phyloP scores from a whole-genome alignment of 2,113 vertebrate genomes.

The Halcyon malimbica region DNA sequence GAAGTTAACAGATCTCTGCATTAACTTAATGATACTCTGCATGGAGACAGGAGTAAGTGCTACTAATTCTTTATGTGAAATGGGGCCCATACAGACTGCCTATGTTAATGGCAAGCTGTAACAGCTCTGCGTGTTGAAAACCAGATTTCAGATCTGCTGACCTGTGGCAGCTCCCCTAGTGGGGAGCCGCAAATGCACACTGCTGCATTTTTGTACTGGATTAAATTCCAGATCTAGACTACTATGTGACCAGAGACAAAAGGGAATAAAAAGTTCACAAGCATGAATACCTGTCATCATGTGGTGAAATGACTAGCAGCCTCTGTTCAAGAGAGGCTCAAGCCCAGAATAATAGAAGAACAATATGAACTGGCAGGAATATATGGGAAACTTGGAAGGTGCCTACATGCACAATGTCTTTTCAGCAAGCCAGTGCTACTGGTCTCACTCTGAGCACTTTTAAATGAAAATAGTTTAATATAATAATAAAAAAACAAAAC shows the following conservation, averaged over 20 bases:
- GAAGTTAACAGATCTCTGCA: constrained; percentile 18
- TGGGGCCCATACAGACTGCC: neutral
- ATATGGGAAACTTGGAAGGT: constrained; percentile 56
- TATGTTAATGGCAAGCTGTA: constrained; percentile 18
- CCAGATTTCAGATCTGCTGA: constrained; percentile 19
- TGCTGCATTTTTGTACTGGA: constrained; percentile 34
- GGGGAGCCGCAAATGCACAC: constrained; percentile 13
- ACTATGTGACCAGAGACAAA: constrained; percentile 28
- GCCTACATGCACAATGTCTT: neutral
- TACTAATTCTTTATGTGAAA: neutral
- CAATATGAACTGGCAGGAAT: constrained; percentile 46
- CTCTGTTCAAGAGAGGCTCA: constrained; percentile 13
- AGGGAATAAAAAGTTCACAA: constrained; percentile 33
- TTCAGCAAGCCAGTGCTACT: constrained; percentile 45
- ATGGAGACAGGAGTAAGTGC: neutral
- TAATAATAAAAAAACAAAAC: constrained; percentile 17
- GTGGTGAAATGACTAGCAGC: constrained; percentile 42
- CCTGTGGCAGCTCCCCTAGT: constrained; percentile 43
- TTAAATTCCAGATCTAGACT: constrained; percentile 32
- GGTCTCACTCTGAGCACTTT: constrained; percentile 27
- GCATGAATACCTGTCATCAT: constrained; percentile 49
- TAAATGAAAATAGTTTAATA: constrained; percentile 23
- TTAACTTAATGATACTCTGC: neutral
- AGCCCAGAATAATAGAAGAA: constrained; percentile 24
- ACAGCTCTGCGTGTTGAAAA: constrained; percentile 42